Evolutionary conservation across 2,113 vertebrate genomes (phyloP).

Genomic region (Copsychus sechellarum): DNA sequence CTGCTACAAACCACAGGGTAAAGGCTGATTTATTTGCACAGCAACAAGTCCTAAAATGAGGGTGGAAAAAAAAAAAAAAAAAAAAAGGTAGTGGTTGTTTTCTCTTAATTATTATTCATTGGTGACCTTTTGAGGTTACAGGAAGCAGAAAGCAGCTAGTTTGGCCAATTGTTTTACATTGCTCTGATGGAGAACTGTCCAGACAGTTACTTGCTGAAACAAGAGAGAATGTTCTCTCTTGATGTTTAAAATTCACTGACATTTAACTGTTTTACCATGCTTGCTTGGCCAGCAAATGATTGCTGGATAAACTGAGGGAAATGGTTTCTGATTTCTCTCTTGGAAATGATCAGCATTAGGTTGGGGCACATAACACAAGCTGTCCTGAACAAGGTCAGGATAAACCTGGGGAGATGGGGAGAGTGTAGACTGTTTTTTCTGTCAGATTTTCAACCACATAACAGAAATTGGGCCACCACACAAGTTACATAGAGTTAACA

Average conservation of each 20-base stretch:
- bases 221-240: not conserved
- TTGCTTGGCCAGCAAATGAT: not conserved
- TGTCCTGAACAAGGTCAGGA: accelerated
- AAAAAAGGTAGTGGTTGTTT: not conserved
- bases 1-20: not conserved
- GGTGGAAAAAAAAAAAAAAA: not conserved
- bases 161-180: not conserved
- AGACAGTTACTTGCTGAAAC: not conserved
- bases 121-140: not conserved
- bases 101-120: not conserved
- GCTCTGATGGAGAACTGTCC: not conserved
- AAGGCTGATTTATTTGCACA: not conserved
- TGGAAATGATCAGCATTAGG: not conserved
- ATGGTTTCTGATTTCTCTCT: not conserved
- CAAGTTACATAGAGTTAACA: not conserved
- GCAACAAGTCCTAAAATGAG: not conserved
- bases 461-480: not conserved
- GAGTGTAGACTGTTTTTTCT: not conserved
- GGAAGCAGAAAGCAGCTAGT: not conserved
- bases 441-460: not conserved
- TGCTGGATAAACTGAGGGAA: not conserved
- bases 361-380: not conserved
- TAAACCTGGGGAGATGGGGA: not conserved
- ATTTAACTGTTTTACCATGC: not conserved
- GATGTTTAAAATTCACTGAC: not conserved